Conservation (phyloP, 2,113 vertebrate genomes). For the Brienomyrus longianalis region DNA sequence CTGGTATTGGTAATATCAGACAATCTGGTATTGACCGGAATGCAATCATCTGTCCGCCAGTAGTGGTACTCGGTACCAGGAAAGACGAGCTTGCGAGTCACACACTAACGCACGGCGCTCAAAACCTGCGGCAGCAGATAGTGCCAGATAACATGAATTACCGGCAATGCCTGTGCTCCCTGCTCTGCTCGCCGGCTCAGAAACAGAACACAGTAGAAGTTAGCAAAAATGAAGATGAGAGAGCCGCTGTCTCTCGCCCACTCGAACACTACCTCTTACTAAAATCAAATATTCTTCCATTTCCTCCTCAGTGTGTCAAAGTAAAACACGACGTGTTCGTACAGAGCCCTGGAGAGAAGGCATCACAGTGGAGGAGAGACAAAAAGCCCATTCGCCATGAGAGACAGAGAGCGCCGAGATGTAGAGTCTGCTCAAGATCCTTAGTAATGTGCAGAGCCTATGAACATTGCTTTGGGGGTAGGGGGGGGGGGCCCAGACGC, state of each 20-base stretch:
- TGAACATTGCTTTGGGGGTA: neutral
- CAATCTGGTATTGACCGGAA: neutral
- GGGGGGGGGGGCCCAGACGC: neutral
- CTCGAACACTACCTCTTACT: slow-evolving; percentile 10
- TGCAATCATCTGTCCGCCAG: neutral
- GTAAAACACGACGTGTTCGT: neutral
- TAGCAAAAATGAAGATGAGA: slow-evolving; percentile 11
- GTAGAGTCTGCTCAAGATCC: neutral
- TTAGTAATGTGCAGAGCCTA: neutral
- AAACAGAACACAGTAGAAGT: slow-evolving; percentile 18
- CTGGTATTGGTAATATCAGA: neutral
- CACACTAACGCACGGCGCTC: neutral
- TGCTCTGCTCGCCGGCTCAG: slow-evolving; percentile 12
- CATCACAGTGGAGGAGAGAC: neutral
- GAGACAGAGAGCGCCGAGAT: neutral
- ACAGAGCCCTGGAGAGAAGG: slow-evolving; percentile 13
- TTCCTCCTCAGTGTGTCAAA: slow-evolving; percentile 9
- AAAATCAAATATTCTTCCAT: slow-evolving; percentile 28
- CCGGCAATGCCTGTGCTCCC: slow-evolving; percentile 17
- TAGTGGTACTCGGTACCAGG: neutral
- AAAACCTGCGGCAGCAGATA: slow-evolving; percentile 8
- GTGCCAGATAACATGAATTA: slow-evolving; percentile 35
- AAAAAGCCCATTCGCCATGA: neutral
- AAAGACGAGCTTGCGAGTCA: neutral
- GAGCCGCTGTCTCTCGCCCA: slow-evolving; percentile 14